Percentiles rank a stretch among this genome's conserved stretches.
Conservation (phyloP, 2,797 vertebrate genomes). For the Perodicticus potto region DNA sequence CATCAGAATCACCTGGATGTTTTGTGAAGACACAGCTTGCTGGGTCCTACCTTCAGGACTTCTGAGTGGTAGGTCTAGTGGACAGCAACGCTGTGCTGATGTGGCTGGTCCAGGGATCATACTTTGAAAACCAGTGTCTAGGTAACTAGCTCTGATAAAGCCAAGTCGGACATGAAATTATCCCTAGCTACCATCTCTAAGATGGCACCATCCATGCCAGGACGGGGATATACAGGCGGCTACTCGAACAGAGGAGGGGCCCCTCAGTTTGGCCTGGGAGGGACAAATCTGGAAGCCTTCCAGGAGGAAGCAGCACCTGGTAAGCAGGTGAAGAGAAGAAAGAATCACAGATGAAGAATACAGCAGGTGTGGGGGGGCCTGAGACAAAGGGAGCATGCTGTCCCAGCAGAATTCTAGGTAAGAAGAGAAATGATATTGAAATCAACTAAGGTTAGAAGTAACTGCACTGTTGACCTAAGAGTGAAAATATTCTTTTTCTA, state of each 20-base stretch:
- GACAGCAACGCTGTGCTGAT: no score
- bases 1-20: background rate
- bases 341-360: background rate
- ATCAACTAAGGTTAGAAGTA: background rate
- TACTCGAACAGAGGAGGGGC: background rate
- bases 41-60: background rate
- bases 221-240: background rate
- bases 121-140: background rate
- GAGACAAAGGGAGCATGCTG: background rate
- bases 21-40: background rate
- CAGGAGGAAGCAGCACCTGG: background rate
- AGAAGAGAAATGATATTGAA: background rate
- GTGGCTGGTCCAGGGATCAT: background rate
- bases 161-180: accelerated
- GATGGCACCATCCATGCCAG: background rate
- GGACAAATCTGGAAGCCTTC: background rate
- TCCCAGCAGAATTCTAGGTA: background rate
- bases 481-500: background rate
- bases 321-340: background rate
- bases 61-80: background rate
- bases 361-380: accelerated
- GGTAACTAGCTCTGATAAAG: background rate
- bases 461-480: background rate
- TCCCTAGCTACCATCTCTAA: background rate
- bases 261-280: background rate